Base-by-base conservation (phyloP, 1,140 invertebrate genomes). In the Pteromalus puparum region DNA sequence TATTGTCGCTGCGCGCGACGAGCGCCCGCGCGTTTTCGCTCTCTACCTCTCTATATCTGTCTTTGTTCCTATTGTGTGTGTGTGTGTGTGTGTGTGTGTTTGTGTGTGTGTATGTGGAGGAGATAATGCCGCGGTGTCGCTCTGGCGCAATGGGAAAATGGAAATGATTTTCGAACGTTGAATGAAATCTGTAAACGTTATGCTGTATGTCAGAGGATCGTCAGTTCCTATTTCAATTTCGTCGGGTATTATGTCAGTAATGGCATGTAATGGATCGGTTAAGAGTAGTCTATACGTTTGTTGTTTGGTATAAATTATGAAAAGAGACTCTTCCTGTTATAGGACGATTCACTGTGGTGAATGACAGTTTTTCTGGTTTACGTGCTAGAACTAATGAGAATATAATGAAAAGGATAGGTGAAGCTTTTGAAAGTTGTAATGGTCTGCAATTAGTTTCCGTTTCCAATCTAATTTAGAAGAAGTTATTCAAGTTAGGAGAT, bases 1-100 rank as follows among this genome's bases (percentile, higher is more conserved):
- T 76, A 84, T 84, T 80, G 83, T 81, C 83, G 73, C 79, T 28
- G 67, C 15, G 38, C 4, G 21, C 53, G 53, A 61, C 53, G 53
- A 61, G 53, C 53, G 53, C 53, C 53, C 53, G 53, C 53, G 53
- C 53, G 53, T 61, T 61, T n/a, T 61, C 21, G 53, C 53, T 61
- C 46, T 48, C 15, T 48, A 9, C 15, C 46, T 48, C 46, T 48
- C 46, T 48, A 4, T 48, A 1, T 42, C 38, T 42, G 7, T 42
- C 21, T 61, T n/a, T 61, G 21, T 61, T 7, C 21, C 53, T n/a
- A 21, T 18, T 53, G 18, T 46, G 7, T 18, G 48, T 53, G 48
- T 30, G 30, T 30, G 30, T 30, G 30, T 30, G 30, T 30, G 30
- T 30, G 30, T 30, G 30, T 34, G 30, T 30, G 30, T 30, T 1